Base-by-base conservation (phyloP, 2,888 invertebrate genomes). In the Nomada flava region DNA sequence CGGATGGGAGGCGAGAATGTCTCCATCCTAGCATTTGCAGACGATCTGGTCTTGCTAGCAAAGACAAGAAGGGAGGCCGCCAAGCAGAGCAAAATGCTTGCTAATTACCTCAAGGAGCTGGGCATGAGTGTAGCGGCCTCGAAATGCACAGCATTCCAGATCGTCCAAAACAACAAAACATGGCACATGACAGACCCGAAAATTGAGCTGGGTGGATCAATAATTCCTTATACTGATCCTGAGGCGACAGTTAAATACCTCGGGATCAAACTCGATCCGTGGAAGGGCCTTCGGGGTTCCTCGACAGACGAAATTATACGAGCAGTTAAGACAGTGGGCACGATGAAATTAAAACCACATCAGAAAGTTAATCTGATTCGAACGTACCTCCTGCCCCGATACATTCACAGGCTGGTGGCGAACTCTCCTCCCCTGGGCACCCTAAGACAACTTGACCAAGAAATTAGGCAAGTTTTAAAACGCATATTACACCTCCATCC, bases 91-190 rank as follows among this genome's bases (percentile, higher is more conserved):
- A 1, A 2, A 0, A 57, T 18, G 0, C 29, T 82, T 0, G 1
- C 11, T 0, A 10, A 18, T 0, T 76, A 71, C 15, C 23, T 89
- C 0, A 1, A 0, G 0, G 2, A 29, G 0, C 4, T 29, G 3
- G 29, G 29, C 0, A 29, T 29, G 29, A 29, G 29, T 4, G 5
- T 29, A 9, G 0, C 7, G 0, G 47, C 72, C 0, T 10, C 29
- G 0, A 88, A 89, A 47, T 86, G 87, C 20, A 2, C 10, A 0
- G 0, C 79, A 0, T 83, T 89, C 15, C 3, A 71, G 2, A 72
- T 84, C 0, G 2, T 20, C 0, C 0, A 68, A 0, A 57, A 36
- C 0, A 18, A 55, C 0, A 83, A 86, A 0, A 76, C 82, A 0
- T 87, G 79, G 76, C 79, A 23, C 5, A 0, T 84, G 0, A 5